Evolutionary conservation across 2,888 invertebrate species (phyloP).

Genomic region (Papilio protenor): DNA sequence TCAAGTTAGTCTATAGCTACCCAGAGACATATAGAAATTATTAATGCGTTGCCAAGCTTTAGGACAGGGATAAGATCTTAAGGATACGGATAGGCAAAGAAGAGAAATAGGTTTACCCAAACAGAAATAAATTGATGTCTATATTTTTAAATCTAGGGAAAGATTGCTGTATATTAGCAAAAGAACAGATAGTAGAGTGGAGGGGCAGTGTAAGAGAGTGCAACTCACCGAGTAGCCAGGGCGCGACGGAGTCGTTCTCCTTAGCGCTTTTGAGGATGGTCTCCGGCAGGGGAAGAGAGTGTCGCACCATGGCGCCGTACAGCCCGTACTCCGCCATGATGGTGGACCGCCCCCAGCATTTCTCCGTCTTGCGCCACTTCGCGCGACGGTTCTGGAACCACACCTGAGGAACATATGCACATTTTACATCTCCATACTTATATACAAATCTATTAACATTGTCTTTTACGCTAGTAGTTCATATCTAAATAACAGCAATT

Average conservation of each 20-base stretch:
- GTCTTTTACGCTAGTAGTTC: not conserved
- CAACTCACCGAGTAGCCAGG: conserved; percentile 98
- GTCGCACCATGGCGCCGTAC: conserved; percentile 99
- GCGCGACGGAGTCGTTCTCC: conserved; percentile 98
- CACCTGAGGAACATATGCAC: conserved; percentile 87
- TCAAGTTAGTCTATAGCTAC: too few relatives aligned
- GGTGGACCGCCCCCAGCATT: conserved; percentile 99
- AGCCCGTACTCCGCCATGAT: conserved; percentile 99
- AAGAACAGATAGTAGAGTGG: not conserved
- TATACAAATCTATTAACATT: not conserved
- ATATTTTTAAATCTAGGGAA: not conserved
- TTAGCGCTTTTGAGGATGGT: conserved; percentile 99
- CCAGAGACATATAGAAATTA: too few relatives aligned
- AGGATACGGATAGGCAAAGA: too few relatives aligned
- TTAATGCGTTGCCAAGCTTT: too few relatives aligned
- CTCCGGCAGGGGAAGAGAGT: conserved; percentile 98
- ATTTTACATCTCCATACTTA: not conserved
- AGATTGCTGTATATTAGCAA: not conserved
- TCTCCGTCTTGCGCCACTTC: conserved; percentile 99
- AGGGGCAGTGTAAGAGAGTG: conserved; percentile 53
- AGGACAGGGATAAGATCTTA: too few relatives aligned
- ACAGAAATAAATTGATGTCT: too few relatives aligned
- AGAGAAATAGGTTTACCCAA: too few relatives aligned
- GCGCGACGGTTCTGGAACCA: conserved; percentile 99
- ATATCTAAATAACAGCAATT: not conserved